Percentiles rank a stretch among this genome's conserved stretches.
phyloP scores from a whole-genome alignment of 1,140 invertebrate genomes.

The Drosophila oshimai region DNA sequence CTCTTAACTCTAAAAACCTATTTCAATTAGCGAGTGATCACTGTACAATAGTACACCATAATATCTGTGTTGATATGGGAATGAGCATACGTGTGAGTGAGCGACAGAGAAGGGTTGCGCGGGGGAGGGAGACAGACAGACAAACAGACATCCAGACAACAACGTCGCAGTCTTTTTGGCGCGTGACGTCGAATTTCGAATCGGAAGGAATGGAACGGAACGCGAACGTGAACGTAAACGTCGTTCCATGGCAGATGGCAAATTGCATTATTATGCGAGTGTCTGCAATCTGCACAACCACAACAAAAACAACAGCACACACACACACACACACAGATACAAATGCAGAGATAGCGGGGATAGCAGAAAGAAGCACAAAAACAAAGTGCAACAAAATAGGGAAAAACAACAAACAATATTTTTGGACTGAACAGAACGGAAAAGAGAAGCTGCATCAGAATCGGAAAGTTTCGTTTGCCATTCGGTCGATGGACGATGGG shows the following conservation, averaged over 20 bases:
- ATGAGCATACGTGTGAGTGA: conserved; percentile 1
- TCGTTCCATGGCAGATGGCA: conserved; percentile 63
- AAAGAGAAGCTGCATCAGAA: conserved; percentile 9
- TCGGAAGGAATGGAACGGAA: conserved; percentile 10
- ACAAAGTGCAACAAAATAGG: conserved; percentile 75
- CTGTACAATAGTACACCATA: background rate
- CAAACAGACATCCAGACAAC: conserved; percentile 30
- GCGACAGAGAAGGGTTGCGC: background rate
- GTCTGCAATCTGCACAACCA: conserved; percentile 77
- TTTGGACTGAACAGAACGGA: too few relatives aligned
- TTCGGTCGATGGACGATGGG: conserved; percentile 26
- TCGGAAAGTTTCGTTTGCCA: conserved; percentile 22
- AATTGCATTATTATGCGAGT: conserved; percentile 82
- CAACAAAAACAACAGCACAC: conserved; percentile 25
- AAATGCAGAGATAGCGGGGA: conserved; percentile 1
- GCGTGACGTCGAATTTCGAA: conserved; percentile 65
- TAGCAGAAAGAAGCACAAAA: conserved; percentile 36
- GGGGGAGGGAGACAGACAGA: conserved; percentile 15
- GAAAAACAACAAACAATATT: conserved; percentile 63
- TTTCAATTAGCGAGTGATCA: background rate
- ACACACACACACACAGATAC: conserved; percentile 2
- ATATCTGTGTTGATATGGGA: background rate
- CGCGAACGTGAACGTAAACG: conserved; percentile 3
- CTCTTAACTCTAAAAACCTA: background rate
- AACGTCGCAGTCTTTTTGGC: conserved; percentile 69